These are phyloP conservation scores for Philopedon plagiatum DNA, from an alignment of 2,888 invertebrate genomes.

Conservation along the genomic window DNA sequence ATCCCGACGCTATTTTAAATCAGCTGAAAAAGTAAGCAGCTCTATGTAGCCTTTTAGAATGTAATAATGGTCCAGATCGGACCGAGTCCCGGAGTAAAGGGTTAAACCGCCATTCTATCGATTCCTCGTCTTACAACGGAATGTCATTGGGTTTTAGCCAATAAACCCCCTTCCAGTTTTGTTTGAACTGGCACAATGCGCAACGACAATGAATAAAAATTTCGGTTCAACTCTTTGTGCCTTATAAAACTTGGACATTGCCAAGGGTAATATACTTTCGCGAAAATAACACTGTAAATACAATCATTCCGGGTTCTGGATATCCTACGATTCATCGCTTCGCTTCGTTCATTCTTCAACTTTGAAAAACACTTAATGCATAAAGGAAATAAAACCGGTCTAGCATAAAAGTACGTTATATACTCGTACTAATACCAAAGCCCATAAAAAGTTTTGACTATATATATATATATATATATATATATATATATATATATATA, in stretches of 20 bases:
- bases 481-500: slow-evolving; percentile 9
- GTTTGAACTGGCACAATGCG: slow-evolving; percentile 44
- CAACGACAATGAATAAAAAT: slow-evolving; percentile 58
- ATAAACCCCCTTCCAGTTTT: slow-evolving; percentile 53
- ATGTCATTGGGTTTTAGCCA: slow-evolving; percentile 60
- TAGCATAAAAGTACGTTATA: too few species aligned
- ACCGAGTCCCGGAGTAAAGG: slow-evolving; percentile 59
- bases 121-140: slow-evolving; percentile 58
- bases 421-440: too few species aligned
- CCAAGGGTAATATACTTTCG: slow-evolving; percentile 19
- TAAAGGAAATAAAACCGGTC: not conserved
- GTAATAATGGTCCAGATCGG: slow-evolving; percentile 57
- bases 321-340: not conserved
- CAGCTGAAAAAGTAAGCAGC: slow-evolving; percentile 32
- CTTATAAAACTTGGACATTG: slow-evolving; percentile 28
- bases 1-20: slow-evolving; percentile 27
- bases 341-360: not conserved
- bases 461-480: not conserved
- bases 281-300: slow-evolving; percentile 11
- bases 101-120: slow-evolving; percentile 60
- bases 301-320: not conserved
- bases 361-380: not conserved
- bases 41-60: slow-evolving; percentile 53
- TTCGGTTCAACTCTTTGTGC: slow-evolving; percentile 38
- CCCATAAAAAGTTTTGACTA: too few species aligned